Percentiles rank a stretch among this genome's conserved stretches.
Evolutionary conservation across 2,113 vertebrate species (phyloP).

Genomic region (Anoura caudifer): DNA sequence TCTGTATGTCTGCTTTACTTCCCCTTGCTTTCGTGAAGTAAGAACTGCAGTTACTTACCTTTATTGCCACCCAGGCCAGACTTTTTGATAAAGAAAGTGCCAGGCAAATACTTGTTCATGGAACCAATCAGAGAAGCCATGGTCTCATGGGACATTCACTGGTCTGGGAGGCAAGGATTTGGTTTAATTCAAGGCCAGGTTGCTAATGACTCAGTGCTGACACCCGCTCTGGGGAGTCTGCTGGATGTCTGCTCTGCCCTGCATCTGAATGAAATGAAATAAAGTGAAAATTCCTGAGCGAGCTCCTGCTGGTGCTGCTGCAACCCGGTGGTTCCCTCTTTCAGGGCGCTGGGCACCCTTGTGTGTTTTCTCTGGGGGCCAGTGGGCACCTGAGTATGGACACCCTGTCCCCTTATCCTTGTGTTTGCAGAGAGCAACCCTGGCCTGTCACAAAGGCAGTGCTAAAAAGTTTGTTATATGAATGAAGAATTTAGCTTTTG

Average conservation of each 20-base stretch:
- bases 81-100: not conserved
- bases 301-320: not conserved
- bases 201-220: not conserved
- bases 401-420: not conserved
- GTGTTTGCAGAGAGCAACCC: not conserved
- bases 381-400: not conserved
- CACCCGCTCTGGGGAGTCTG: not conserved
- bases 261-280: not conserved
- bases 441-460: not conserved
- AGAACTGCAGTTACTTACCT: not conserved
- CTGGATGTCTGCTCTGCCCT: not conserved
- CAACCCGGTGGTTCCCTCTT: not conserved
- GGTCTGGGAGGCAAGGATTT: not conserved
- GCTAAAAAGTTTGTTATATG: not conserved
- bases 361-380: not conserved
- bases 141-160: not conserved
- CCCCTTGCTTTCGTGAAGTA: not conserved
- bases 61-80: not conserved
- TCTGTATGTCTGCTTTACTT: not conserved
- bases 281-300: not conserved
- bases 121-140: not conserved
- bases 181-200: not conserved
- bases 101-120: not conserved
- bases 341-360: fast-evolving
- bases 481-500: not conserved